A percentile compares a stretch with the other conserved stretches of the same genome.
These are phyloP conservation scores for Musca domestica DNA, from an alignment of 1,140 invertebrate species.

Conservation along the genomic window DNA sequence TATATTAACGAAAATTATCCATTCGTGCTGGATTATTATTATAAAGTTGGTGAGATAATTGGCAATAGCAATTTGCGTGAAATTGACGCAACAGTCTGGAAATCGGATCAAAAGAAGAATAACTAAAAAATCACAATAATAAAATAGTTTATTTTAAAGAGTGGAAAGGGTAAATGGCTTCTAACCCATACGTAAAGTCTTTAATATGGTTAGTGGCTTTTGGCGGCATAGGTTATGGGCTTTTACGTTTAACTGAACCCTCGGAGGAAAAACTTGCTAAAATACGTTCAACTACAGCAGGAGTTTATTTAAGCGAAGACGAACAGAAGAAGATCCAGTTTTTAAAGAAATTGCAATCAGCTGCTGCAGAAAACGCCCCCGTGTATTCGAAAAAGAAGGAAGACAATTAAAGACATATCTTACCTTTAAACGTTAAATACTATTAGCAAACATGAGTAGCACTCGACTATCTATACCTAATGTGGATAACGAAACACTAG, in stretches of 20 bases:
- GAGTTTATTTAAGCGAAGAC: slow-evolving; percentile 25
- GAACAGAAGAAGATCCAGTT: slow-evolving; percentile 39
- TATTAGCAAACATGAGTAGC: no score
- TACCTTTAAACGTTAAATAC: background rate
- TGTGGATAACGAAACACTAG: no score
- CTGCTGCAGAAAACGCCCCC: slow-evolving; percentile 27
- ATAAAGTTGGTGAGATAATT: slow-evolving; percentile 60
- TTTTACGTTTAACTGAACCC: slow-evolving; percentile 58
- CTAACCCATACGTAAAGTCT: slow-evolving; percentile 56
- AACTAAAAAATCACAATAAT: slow-evolving; percentile 39
- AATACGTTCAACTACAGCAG: slow-evolving; percentile 48
- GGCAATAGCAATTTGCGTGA: slow-evolving; percentile 57
- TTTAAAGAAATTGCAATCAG: slow-evolving; percentile 43
- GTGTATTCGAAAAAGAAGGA: background rate
- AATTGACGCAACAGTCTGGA: slow-evolving; percentile 58
- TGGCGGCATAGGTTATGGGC: slow-evolving; percentile 58
- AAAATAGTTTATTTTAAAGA: slow-evolving; percentile 30
- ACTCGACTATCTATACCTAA: no score
- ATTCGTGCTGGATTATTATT: slow-evolving; percentile 61
- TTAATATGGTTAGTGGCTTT: slow-evolving; percentile 59
- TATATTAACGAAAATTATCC: slow-evolving; percentile 63
- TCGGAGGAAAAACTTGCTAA: slow-evolving; percentile 57
- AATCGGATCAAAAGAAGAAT: slow-evolving; percentile 28
- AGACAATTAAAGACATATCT: background rate
- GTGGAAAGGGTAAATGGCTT: slow-evolving; percentile 42